Conservation (phyloP, 2,113 vertebrate species). For the Ciconia boyciana region DNA sequence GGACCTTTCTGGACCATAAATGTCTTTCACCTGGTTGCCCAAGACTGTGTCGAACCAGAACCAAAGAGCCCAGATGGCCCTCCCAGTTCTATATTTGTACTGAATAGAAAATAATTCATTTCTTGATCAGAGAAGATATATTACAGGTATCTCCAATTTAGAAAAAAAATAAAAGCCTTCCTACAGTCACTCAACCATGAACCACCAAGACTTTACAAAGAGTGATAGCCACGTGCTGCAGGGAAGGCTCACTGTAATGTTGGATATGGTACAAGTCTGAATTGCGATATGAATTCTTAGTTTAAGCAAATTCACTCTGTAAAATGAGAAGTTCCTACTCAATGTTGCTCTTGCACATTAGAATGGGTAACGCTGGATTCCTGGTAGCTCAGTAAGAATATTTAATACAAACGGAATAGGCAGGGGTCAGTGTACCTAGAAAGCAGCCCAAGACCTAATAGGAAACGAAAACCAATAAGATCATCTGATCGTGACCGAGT, state of each 20-base stretch:
- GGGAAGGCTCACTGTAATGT: neutral
- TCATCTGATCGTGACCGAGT: neutral
- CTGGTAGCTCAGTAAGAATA: neutral
- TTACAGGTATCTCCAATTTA: neutral
- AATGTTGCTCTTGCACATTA: neutral
- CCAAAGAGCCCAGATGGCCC: neutral
- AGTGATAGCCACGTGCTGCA: neutral
- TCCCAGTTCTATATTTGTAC: neutral
- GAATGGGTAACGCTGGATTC: neutral
- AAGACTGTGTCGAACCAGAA: neutral
- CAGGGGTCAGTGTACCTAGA: neutral
- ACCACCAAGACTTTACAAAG: neutral
- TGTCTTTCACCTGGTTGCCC: neutral
- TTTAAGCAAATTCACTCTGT: neutral
- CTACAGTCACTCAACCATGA: neutral
- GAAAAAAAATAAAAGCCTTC: neutral
- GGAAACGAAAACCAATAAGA: neutral
- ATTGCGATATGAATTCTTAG: neutral
- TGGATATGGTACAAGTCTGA: neutral
- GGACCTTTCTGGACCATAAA: neutral
- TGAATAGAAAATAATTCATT: neutral
- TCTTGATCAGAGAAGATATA: neutral
- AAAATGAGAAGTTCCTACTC: neutral
- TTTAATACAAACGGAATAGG: neutral
- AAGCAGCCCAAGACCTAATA: neutral